Base-by-base conservation (phyloP, 2,797 vertebrate genomes). In the Channa striata region DNA sequence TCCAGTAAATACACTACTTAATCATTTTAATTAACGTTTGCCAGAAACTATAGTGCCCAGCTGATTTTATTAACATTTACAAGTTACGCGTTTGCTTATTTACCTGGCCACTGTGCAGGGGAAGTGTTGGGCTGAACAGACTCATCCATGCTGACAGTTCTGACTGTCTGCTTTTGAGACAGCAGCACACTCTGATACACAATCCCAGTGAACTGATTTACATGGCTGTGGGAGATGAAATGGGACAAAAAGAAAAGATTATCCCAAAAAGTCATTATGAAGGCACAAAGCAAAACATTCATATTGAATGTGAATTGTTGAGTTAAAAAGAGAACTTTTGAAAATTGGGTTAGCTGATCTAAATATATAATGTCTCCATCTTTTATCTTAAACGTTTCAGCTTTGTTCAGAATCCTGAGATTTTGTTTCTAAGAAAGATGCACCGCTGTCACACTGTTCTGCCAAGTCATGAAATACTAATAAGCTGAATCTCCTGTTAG, bases 61-160 rank as follows among this genome's bases (percentile, higher is more conserved):
- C 25, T 30, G 25, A n/a, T 30, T 30, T 30, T 4, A 30, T 4
- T 30, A 30, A 30, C 6, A 6, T 30, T 30, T 30, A 30, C 4
- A 4, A 30, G n/a, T 30, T 30, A 23, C n/a, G 3, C 9, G 72
- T 40, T 49, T 46, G 36, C 4, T 21, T 49, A 46, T 40, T 93
- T 96, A 99, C 98, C 98, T 93, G 98, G 98, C 98, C 98, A 99
- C 67, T 98, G 96, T 73, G 95, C 93, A 78, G 98, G 97, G 58
- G 94, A 90, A 23, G 96, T 98, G 91, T 96, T 98, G 20, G 97
- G 96, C 82, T 95, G 95, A 78, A 96, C 69, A 5, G 96, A 93
- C 91, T 97, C 97, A 77, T 97, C 97, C 87, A 94, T 92, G 87
- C 95, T 96, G 86, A 93, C 19, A 44, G 94, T 88, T 91, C 93